Evolutionary conservation across 2,113 vertebrate species (phyloP).

Genomic region (Zosterops pallidus): DNA sequence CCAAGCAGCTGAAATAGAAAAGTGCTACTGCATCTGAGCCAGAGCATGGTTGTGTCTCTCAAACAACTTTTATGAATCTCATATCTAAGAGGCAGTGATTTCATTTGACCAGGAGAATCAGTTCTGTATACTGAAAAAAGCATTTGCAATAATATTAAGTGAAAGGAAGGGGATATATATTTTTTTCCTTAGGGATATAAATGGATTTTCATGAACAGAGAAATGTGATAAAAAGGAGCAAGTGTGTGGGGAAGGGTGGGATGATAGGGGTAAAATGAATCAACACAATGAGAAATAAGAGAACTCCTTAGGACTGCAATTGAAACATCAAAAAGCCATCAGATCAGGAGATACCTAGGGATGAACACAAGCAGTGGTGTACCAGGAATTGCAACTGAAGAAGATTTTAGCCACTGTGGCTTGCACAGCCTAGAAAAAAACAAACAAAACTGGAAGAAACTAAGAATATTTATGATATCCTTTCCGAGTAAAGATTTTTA

Average conservation of each 20-base stretch:
- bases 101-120: background rate
- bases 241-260: rapidly evolving
- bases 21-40: background rate
- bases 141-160: background rate
- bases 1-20: background rate
- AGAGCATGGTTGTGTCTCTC: background rate
- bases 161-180: background rate
- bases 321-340: background rate
- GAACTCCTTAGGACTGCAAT: background rate
- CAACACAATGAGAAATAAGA: background rate
- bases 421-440: background rate
- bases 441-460: background rate
- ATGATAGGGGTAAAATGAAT: background rate
- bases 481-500: background rate
- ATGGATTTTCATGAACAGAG: background rate
- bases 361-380: background rate
- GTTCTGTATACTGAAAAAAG: background rate
- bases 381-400: background rate
- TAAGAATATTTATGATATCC: rapidly evolving
- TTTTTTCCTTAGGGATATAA: background rate
- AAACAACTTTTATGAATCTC: background rate
- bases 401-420: background rate
- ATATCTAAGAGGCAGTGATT: background rate
- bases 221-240: background rate
- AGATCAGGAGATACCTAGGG: background rate